Base-by-base conservation (phyloP, 2,888 invertebrate species). In the Halictus ligatus region DNA sequence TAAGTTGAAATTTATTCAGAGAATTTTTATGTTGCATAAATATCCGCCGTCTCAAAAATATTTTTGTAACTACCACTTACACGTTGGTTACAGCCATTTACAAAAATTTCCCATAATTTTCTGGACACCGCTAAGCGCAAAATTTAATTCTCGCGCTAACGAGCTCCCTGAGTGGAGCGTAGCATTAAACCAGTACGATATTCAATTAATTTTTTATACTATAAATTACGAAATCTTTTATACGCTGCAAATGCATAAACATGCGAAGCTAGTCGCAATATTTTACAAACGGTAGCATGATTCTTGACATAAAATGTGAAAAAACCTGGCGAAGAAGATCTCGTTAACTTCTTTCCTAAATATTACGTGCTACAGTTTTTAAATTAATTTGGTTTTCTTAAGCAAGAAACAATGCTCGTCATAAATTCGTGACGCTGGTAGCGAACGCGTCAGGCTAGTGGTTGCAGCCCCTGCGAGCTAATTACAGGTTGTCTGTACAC, bases 381-480 rank as follows among this genome's bases (percentile, higher is more conserved):
- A 64, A 64, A 64, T 64, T 64, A 25, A 64, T 64, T 64, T 29
- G 2, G 15, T 21, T 54, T 21, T 54, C 25, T 64, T 13, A 29
- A 29, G 15, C 6, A 64, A 2, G 29, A 64, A 64, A 64, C 60
- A 64, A 64, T 64, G 60, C 29, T 64, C 60, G 29, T 29, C 25
- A 15, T 64, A 64, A 64, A 64, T 64, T 29, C 60, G 25, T 7
- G 60, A 13, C 25, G 60, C 25, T 29, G 60, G 25, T 64, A 25
- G 60, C 60, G 25, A 29, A 29, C 29, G 29, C 60, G 60, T 60
- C 15, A 29, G 21, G 35, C 29, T 67, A 67, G 67, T 67, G 35
- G 67, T 67, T 18, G 67, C 35, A 35, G 35, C 67, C 67, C 60
- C 29, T 64, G 60, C 60, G 25, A 64, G 60, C 35, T 67, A 67